Percentiles rank a stretch among this genome's conserved stretches.
These are phyloP conservation scores for Gadopsis bispinosus DNA, from an alignment of 2,797 vertebrate genomes.

Conservation along the genomic window DNA sequence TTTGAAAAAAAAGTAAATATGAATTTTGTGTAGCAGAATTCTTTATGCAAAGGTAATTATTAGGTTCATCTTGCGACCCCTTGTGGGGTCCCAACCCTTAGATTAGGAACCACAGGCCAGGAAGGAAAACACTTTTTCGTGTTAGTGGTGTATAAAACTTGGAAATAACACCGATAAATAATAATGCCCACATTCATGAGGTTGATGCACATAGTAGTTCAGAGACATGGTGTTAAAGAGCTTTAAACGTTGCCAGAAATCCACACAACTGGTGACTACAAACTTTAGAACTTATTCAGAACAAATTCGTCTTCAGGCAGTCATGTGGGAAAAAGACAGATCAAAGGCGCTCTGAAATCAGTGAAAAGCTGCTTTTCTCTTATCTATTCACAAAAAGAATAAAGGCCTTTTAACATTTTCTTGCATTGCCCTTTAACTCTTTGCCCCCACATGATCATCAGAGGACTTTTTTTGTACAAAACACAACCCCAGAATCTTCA, in stretches of 20 bases:
- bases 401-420: conserved; percentile 30
- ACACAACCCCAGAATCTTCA: neutral
- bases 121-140: neutral
- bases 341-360: conserved; percentile 16
- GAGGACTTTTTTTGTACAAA: conserved; percentile 7
- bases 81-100: too few relatives aligned
- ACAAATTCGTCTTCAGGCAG: neutral
- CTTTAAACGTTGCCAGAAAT: neutral
- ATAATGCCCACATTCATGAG: neutral
- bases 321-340: neutral
- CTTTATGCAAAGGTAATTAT: neutral
- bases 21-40: neutral
- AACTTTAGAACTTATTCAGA: neutral
- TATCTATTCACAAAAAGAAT: conserved; percentile 32
- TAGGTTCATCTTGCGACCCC: neutral
- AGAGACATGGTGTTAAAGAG: neutral
- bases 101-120: neutral
- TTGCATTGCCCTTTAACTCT: conserved; percentile 4
- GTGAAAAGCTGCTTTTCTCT: conserved; percentile 32
- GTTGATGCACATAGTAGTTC: neutral
- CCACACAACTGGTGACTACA: conserved; percentile 1
- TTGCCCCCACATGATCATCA: conserved; percentile 12
- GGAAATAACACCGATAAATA: too few relatives aligned
- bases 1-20: neutral
- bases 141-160: neutral